Evolutionary conservation across 2,888 invertebrate genomes (phyloP).

Genomic region (Clusia tigrina): DNA sequence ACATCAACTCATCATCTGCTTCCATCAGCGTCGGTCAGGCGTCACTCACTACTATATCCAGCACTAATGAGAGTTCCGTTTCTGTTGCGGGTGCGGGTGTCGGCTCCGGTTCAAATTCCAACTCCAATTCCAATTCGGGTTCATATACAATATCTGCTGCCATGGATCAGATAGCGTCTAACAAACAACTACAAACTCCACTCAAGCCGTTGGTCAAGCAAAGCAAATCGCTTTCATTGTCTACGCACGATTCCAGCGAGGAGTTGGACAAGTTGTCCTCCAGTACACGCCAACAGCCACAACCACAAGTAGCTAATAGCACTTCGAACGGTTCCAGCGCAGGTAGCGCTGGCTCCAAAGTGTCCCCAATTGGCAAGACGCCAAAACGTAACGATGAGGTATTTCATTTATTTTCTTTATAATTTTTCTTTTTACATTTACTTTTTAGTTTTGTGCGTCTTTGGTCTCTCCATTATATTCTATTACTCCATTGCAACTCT

Average conservation of each 20-base stretch:
- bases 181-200: slow-evolving; percentile 41
- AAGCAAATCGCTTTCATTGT: slow-evolving; percentile 47
- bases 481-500: too few relatives aligned
- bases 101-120: slow-evolving; percentile 17
- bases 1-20: slow-evolving; percentile 40
- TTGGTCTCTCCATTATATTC: slow-evolving; percentile 15
- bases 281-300: slow-evolving; percentile 40
- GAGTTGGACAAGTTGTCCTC: slow-evolving; percentile 28
- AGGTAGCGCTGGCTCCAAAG: too few relatives aligned
- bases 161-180: slow-evolving; percentile 28
- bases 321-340: too few relatives aligned
- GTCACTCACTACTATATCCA: slow-evolving; percentile 31
- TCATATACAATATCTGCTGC: slow-evolving; percentile 21
- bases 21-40: slow-evolving; percentile 15
- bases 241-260: slow-evolving; percentile 46
- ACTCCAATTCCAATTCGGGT: slow-evolving; percentile 24
- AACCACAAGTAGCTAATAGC: slow-evolving; percentile 49
- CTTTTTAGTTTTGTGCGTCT: not conserved
- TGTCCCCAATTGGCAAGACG: slow-evolving; percentile 10
- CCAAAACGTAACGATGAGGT: slow-evolving; percentile 56
- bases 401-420: slow-evolving; percentile 33
- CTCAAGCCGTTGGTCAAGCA: slow-evolving; percentile 48
- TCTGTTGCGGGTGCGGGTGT: slow-evolving; percentile 20
- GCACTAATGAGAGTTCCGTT: slow-evolving; percentile 25
- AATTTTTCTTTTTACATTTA: not conserved